phyloP scores from a whole-genome alignment of 1,140 invertebrate genomes.

The Aphaenogaster ashmeadi region DNA sequence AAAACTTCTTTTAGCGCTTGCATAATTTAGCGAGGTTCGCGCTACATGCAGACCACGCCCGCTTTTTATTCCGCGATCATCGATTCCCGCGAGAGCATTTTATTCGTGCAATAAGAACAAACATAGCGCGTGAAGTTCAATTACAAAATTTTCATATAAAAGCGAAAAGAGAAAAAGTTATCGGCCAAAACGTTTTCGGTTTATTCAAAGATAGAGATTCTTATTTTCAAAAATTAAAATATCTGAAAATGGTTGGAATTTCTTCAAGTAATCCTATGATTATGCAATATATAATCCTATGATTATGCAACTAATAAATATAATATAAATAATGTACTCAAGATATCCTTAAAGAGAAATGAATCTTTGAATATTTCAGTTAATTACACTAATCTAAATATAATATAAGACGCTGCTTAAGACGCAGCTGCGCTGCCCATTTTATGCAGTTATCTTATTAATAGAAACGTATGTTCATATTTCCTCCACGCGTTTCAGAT shows the following conservation, averaged over 20 bases:
- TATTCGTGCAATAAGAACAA: conserved; percentile 16
- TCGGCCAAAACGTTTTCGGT: not conserved
- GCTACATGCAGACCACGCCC: not conserved
- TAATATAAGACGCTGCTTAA: not conserved
- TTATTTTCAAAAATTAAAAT: not conserved
- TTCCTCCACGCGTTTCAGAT: not conserved
- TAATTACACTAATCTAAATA: no score
- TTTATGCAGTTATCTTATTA: no score
- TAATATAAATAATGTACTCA: not conserved
- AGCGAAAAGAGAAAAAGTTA: not conserved
- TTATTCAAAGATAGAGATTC: not conserved
- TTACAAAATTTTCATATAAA: conserved; percentile 10
- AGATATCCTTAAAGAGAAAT: no score
- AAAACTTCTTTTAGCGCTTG: conserved; percentile 23
- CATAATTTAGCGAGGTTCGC: conserved; percentile 38
- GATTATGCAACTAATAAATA: not conserved
- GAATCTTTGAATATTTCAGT: not conserved
- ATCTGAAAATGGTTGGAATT: not conserved
- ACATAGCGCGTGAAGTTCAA: not conserved
- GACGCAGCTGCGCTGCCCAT: not conserved
- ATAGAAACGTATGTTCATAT: not conserved
- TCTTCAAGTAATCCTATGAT: not conserved
- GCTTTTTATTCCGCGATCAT: conserved; percentile 38
- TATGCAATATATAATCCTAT: not conserved
- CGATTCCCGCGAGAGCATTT: conserved; percentile 11